Base-by-base conservation (phyloP, 2,888 invertebrate genomes). In the Lycophotia porphyrea region DNA sequence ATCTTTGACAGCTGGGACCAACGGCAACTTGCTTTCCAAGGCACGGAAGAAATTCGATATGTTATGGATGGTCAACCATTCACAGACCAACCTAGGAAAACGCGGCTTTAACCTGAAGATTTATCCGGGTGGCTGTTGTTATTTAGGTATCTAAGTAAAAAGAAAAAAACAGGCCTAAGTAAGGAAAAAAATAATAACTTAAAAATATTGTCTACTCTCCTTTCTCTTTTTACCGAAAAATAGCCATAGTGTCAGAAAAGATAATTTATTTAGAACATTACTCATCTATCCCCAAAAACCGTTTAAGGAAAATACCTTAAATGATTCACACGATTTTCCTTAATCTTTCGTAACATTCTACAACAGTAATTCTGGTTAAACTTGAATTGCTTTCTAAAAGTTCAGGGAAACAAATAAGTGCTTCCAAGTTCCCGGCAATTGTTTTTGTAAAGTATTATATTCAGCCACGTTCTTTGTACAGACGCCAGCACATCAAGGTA, bases 321-420 rank as follows among this genome's bases (percentile, higher is more conserved):
- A 76, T 70, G 67, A 61, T 84, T 68, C 60, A 77, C 69, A 74
- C 75, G 60, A 70, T 81, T 76, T 76, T 13, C 47, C 34, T 31
- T 64, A 85, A 74, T 84, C 74, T 74, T 64, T 74, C 65, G 42
- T 55, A 66, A 52, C 36, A 61, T 68, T 76, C 72, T 74, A 64
- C 72, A 61, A 61, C 74, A 78, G 72, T 75, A 65, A 83, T 86
- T 73, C 61, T 63, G 61, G 64, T 69, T 64, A 61, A 84, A 81
- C 78, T 87, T 79, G 74, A 47, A 84, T 84, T 85, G 76, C 64
- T 84, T 81, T 83, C 78, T 74, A 71, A 82, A 87, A 85, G 73
- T 78, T 76, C 21, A 34, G 60, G 49, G 34, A 44, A 84, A 80
- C 69, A 76, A 86, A 74, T 58, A 67, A 55, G 63, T 72, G 42